A percentile compares a stretch with the other conserved stretches of the same genome.
Conservation (phyloP, 2,797 vertebrate genomes). For the Danio kyathit region DNA sequence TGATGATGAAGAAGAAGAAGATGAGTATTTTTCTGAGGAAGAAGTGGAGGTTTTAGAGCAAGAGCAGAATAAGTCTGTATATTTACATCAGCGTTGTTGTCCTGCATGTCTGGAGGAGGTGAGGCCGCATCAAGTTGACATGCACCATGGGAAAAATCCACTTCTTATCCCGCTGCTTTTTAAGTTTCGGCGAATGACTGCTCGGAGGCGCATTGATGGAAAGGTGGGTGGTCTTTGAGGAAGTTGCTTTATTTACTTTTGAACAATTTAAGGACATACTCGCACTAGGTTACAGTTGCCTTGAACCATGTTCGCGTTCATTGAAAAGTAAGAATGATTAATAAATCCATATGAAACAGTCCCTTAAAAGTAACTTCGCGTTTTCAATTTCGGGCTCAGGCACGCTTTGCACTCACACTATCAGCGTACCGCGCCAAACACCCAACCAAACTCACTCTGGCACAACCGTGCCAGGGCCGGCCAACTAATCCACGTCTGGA, state of each 20-base stretch:
- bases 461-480: too few species aligned
- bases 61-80: slow-evolving; percentile 50
- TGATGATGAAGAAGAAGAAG: slow-evolving; percentile 29
- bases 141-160: slow-evolving; percentile 83
- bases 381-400: too few species aligned
- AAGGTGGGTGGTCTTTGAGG: slow-evolving; percentile 66
- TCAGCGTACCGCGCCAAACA: too few species aligned
- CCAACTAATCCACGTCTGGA: too few species aligned
- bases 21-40: neutral
- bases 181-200: slow-evolving; percentile 86
- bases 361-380: too few species aligned
- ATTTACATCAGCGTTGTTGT: slow-evolving; percentile 83
- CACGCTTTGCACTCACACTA: too few species aligned
- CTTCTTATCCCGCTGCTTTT: slow-evolving; percentile 84
- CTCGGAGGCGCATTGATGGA: slow-evolving; percentile 80
- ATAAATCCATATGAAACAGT: too few species aligned
- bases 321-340: too few species aligned
- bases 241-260: neutral
- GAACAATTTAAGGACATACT: neutral
- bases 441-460: too few species aligned
- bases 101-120: slow-evolving; percentile 78
- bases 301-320: too few species aligned
- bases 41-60: neutral
- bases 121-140: slow-evolving; percentile 67
- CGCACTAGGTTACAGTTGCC: too few species aligned